phyloP scores from a whole-genome alignment of 2,888 invertebrate species.

The Ptychoptera albimana region DNA sequence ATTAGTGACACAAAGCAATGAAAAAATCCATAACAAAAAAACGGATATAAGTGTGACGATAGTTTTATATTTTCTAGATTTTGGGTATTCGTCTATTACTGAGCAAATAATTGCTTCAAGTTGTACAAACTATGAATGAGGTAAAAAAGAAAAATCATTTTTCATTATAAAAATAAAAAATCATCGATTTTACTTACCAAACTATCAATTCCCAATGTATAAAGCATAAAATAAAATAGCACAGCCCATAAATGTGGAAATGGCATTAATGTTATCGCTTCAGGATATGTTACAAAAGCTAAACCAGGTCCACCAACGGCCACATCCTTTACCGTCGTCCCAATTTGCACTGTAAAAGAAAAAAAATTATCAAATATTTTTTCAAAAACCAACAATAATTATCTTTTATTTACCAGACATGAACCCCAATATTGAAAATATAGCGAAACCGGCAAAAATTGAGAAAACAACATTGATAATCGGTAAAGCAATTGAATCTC shows the following conservation, averaged over 20 bases:
- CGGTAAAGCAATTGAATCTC: constrained; percentile 52
- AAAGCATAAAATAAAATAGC: constrained; percentile 64
- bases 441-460: constrained; percentile 64
- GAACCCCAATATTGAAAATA: constrained; percentile 64
- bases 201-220: constrained; percentile 61
- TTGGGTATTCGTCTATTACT: constrained; percentile 54
- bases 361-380: background rate
- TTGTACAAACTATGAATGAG: constrained; percentile 56
- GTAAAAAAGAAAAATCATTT: constrained; percentile 2
- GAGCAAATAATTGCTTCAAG: constrained; percentile 64
- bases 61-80: constrained; percentile 39
- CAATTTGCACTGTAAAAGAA: constrained; percentile 37
- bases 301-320: constrained; percentile 65
- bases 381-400: background rate
- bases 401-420: constrained; percentile 44
- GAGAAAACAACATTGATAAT: constrained; percentile 58
- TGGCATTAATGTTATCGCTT: constrained; percentile 59
- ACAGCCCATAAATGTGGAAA: constrained; percentile 61
- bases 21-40: constrained; percentile 43
- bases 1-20: constrained; percentile 56
- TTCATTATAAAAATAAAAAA: background rate
- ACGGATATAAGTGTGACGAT: constrained; percentile 44
- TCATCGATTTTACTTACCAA: constrained; percentile 38
- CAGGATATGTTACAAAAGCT: constrained; percentile 65
- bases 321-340: constrained; percentile 55